These are phyloP conservation scores for Chelmon rostratus DNA, from an alignment of 2,797 vertebrate species.

Conservation along the genomic window DNA sequence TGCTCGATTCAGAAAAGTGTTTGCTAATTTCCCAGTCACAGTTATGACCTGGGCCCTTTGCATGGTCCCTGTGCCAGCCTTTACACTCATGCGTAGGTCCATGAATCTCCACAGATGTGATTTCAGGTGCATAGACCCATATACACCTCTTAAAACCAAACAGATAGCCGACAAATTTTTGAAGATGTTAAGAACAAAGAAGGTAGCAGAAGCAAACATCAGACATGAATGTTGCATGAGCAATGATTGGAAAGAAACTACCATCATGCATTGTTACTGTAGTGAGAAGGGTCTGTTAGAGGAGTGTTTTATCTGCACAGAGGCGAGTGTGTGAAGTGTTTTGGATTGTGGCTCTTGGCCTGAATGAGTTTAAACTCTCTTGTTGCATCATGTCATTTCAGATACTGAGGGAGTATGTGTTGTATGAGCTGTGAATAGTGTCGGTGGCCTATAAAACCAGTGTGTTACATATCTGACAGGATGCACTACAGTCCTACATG, in stretches of 20 bases:
- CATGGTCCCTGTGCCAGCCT: neutral
- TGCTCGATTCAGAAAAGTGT: neutral
- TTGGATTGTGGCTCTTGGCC: neutral
- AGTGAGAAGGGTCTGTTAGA: conserved; percentile 4
- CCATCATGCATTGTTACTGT: neutral
- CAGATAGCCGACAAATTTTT: neutral
- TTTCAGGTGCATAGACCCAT: neutral
- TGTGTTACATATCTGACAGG: conserved; percentile 19
- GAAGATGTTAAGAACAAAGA: neutral
- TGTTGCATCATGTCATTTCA: neutral
- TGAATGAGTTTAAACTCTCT: neutral
- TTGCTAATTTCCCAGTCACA: neutral
- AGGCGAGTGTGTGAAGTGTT: conserved; percentile 10
- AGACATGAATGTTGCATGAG: neutral
- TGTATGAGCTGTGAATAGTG: conserved; percentile 24
- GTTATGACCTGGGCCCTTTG: neutral
- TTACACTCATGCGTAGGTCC: no score
- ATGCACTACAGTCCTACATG: conserved; percentile 15
- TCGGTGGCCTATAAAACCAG: neutral
- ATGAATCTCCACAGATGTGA: neutral
- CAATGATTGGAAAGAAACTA: neutral
- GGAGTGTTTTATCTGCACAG: neutral
- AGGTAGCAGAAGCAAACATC: no score
- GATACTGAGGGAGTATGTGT: conserved; percentile 22
- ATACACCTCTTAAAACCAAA: neutral